Conservation (phyloP, 2,113 vertebrate species). For the Gobiocypris rarus region DNA sequence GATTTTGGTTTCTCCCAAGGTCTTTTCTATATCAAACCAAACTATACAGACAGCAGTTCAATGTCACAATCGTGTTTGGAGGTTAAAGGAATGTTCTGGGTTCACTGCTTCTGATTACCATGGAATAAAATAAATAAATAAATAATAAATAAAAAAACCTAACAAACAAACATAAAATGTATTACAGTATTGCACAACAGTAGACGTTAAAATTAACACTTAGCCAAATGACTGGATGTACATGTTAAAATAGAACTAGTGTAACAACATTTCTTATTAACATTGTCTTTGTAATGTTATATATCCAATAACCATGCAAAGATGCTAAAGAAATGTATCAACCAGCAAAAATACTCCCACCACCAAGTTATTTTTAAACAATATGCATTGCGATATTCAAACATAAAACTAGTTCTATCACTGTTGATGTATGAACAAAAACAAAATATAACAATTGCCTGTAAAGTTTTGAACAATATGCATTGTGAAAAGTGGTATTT, state of each 20-base stretch:
- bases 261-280: neutral
- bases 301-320: no score
- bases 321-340: no score
- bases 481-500: neutral
- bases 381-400: neutral
- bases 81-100: neutral
- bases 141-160: no score
- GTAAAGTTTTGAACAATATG: neutral
- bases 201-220: neutral
- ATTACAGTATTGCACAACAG: neutral
- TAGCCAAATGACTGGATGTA: neutral
- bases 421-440: no score
- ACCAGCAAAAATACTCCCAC: no score
- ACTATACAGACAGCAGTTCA: neutral
- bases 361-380: neutral
- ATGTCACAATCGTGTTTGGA: neutral
- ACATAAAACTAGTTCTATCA: no score
- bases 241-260: neutral
- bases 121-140: no score
- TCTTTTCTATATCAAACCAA: neutral
- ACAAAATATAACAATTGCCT: no score
- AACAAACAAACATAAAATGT: neutral
- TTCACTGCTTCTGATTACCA: neutral
- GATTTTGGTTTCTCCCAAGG: no score
- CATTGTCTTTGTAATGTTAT: neutral